These are phyloP conservation scores for Buceros bicornis DNA, from an alignment of 2,797 vertebrate genomes.

Conservation along the genomic window DNA sequence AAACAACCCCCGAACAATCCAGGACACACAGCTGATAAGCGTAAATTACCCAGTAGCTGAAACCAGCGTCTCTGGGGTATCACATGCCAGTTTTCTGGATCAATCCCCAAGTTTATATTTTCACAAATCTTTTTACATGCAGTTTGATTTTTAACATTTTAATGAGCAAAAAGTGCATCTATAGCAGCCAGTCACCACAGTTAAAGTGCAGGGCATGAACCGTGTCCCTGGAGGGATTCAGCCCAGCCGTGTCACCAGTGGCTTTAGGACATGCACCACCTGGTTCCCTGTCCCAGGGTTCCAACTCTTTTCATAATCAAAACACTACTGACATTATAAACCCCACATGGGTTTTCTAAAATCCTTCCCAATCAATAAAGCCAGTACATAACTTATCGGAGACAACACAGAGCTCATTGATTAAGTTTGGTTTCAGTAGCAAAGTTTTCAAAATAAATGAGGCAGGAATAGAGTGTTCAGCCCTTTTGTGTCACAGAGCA, in stretches of 20 bases:
- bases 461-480: constrained; percentile 70
- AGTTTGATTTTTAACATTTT: constrained; percentile 83
- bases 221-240: constrained; percentile 79
- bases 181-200: constrained; percentile 75
- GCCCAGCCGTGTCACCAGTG: constrained; percentile 87
- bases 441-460: constrained; percentile 94
- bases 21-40: constrained; percentile 63
- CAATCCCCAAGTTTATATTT: constrained; percentile 80
- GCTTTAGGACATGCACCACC: constrained; percentile 92
- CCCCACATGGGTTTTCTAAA: constrained; percentile 89
- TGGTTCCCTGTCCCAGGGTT: constrained; percentile 82
- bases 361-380: constrained; percentile 90
- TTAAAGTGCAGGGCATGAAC: constrained; percentile 88
- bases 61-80: constrained; percentile 13
- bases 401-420: constrained; percentile 90
- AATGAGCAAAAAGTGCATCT: constrained; percentile 80
- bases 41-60: constrained; percentile 67
- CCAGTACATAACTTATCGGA: constrained; percentile 88
- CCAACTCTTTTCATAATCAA: constrained; percentile 83
- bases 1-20: neutral
- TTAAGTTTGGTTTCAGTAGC: constrained; percentile 87
- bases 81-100: constrained; percentile 62
- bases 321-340: constrained; percentile 92
- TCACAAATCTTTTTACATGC: constrained; percentile 77
- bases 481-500: constrained; percentile 63